Evolutionary conservation across 1,140 invertebrate genomes (phyloP).

Genomic region (Mycetomoellerius zeteki): DNA sequence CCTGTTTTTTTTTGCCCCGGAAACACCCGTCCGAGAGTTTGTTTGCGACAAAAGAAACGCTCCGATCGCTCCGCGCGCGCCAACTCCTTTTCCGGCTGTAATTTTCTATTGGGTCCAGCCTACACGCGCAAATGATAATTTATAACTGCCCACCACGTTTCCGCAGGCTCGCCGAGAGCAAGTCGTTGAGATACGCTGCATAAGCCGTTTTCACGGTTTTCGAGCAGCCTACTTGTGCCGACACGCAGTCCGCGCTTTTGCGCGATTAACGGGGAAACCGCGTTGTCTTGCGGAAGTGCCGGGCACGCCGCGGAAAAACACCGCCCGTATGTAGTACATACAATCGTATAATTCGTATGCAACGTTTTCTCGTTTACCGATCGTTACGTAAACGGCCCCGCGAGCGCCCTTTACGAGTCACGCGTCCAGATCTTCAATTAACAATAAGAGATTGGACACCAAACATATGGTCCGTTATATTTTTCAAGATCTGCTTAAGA

Average conservation of each 20-base stretch:
- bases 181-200: not conserved
- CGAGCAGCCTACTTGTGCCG: slow-evolving; percentile 54
- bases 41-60: not conserved
- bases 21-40: not conserved
- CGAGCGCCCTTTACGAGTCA: slow-evolving; percentile 23
- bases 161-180: not conserved
- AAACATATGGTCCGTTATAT: no score
- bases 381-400: slow-evolving; percentile 3
- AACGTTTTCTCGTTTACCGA: not conserved
- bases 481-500: no score
- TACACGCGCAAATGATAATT: slow-evolving; percentile 18
- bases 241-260: slow-evolving; percentile 61
- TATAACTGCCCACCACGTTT: not conserved
- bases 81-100: slow-evolving; percentile 6
- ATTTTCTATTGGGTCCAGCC: not conserved
- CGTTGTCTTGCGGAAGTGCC: slow-evolving; percentile 79
- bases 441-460: no score
- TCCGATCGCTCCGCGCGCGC: not conserved
- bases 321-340: not conserved
- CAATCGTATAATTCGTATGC: not conserved
- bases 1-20: no score
- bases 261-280: slow-evolving; percentile 75
- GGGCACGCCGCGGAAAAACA: slow-evolving; percentile 48
- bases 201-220: slow-evolving; percentile 69
- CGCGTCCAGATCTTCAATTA: not conserved